A percentile compares a stretch with the other conserved stretches of the same genome.
Evolutionary conservation across 1,140 invertebrate genomes (phyloP).

Genomic region (Goniozus legneri): DNA sequence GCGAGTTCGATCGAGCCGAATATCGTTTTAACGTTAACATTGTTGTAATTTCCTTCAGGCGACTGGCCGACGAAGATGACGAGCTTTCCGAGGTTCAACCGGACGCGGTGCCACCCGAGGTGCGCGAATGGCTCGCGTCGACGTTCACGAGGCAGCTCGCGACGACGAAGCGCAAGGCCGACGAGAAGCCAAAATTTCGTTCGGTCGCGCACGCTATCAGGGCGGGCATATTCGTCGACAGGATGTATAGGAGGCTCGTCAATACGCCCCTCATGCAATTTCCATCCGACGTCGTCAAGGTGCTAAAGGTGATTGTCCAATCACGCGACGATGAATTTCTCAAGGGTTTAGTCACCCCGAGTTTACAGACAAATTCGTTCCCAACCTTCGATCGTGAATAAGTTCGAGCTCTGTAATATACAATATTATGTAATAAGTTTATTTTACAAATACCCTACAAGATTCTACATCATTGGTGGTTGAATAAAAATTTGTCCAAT

Average conservation of each 20-base stretch:
- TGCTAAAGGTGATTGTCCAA: constrained; percentile 74
- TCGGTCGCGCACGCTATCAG: constrained; percentile 97
- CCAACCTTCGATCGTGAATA: too few relatives aligned
- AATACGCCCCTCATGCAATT: constrained; percentile 85
- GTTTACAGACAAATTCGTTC: too few relatives aligned
- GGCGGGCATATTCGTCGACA: constrained; percentile 95
- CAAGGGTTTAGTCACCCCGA: background rate
- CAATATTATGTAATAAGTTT: too few relatives aligned
- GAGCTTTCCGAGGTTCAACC: constrained; percentile 93
- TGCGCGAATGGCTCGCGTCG: constrained; percentile 93
- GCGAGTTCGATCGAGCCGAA: background rate
- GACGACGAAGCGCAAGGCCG: constrained; percentile 68
- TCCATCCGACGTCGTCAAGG: constrained; percentile 79
- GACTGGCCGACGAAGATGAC: constrained; percentile 85
- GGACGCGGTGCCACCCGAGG: constrained; percentile 91
- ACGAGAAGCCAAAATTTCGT: constrained; percentile 83
- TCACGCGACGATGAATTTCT: background rate
- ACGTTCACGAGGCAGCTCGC: constrained; percentile 93
- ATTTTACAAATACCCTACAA: too few relatives aligned
- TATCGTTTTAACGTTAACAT: background rate
- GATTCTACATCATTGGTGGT: too few relatives aligned
- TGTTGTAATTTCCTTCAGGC: constrained; percentile 49
- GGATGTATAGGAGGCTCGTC: constrained; percentile 87
- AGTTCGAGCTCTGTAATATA: too few relatives aligned
- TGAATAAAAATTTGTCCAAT: too few relatives aligned